Evolutionary conservation across 2,113 vertebrate species (phyloP).

Genomic region (Odocoileus hemionus): DNA sequence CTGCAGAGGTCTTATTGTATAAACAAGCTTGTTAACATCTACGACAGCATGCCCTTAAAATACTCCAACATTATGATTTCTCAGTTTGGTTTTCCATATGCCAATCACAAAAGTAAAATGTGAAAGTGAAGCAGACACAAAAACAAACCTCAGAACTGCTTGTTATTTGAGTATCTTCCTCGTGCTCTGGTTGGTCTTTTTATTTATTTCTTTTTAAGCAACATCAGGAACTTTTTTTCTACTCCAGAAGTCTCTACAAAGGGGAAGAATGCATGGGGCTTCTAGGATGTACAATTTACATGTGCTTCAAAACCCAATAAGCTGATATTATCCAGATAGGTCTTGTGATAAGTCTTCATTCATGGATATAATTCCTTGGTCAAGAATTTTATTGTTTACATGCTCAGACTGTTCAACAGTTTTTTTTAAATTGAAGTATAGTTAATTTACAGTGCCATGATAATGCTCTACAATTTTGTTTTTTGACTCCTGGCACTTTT

Average conservation of each 20-base stretch:
- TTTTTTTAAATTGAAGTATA: neutral
- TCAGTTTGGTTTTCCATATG: constrained; percentile 97
- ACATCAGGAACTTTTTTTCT: neutral
- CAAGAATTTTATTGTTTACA: constrained; percentile 34
- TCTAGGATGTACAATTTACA: neutral
- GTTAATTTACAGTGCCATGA: neutral
- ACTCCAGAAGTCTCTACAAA: constrained; percentile 6
- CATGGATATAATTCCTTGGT: neutral
- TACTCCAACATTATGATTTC: constrained; percentile 96
- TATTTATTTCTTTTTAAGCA: constrained; percentile 26
- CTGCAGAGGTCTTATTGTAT: constrained; percentile 94
- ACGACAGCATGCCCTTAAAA: constrained; percentile 90
- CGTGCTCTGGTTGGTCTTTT: neutral
- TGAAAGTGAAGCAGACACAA: constrained; percentile 58
- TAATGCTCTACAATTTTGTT: neutral
- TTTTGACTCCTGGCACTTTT: constrained; percentile 56
- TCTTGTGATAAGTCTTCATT: neutral
- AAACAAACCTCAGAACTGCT: neutral
- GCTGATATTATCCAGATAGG: neutral
- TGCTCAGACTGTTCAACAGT: constrained; percentile 31
- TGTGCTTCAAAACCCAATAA: constrained; percentile 29
- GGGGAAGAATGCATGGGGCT: neutral
- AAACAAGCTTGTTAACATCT: constrained; percentile 89
- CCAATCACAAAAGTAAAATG: constrained; percentile 90
- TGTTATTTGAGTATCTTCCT: neutral